These are phyloP conservation scores for Procambarus clarkii DNA, from an alignment of 1,140 invertebrate genomes.

Conservation along the genomic window DNA sequence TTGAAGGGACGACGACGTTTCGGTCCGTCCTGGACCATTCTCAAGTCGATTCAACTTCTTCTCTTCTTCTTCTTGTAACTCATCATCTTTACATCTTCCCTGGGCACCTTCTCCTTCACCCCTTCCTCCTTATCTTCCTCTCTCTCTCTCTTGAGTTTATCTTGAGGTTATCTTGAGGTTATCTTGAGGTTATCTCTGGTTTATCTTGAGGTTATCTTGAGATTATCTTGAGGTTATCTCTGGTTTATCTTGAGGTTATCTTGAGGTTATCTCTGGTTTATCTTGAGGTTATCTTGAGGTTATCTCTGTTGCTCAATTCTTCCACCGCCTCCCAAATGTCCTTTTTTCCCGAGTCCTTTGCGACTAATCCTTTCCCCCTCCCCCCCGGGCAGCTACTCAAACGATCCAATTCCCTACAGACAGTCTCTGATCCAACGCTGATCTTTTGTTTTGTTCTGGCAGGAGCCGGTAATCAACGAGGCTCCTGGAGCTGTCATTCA, in stretches of 20 bases:
- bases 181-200: no score
- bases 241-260: no score
- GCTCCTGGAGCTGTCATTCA: neutral
- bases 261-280: no score
- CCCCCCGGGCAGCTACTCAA: neutral
- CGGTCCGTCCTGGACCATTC: no score
- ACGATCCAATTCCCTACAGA: neutral
- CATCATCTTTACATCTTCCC: neutral
- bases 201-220: no score
- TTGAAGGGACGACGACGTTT: no score
- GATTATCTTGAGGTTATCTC: no score
- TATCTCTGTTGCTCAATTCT: neutral
- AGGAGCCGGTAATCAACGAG: neutral
- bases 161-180: no score
- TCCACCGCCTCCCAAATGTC: neutral
- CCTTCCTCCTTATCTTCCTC: no score
- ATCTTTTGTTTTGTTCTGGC: slow-evolving; percentile 3
- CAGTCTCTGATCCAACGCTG: neutral
- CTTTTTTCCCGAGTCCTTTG: neutral
- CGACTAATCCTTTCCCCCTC: neutral
- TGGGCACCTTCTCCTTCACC: neutral
- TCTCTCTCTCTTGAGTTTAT: no score
- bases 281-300: no score
- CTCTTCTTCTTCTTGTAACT: neutral
- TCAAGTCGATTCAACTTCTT: no score